These are phyloP conservation scores for Himalopsyche anomala DNA, from an alignment of 2,888 invertebrate genomes.

Conservation along the genomic window DNA sequence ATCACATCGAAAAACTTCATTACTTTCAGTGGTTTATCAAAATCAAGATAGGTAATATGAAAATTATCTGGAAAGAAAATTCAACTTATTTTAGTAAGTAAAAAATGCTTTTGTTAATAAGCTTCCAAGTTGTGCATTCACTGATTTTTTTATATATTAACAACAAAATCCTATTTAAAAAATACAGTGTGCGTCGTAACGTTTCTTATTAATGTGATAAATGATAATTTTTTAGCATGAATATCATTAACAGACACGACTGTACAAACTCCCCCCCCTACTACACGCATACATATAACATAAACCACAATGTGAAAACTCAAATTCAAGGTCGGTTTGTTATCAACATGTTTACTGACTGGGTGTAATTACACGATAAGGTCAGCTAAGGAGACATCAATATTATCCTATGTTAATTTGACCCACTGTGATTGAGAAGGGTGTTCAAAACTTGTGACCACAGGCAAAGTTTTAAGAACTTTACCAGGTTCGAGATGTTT, in stretches of 20 bases:
- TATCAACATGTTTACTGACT: constrained; percentile 18
- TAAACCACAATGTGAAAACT: not conserved
- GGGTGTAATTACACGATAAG: constrained; percentile 4
- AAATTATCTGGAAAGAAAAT: too few species aligned
- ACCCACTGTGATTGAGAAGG: not conserved
- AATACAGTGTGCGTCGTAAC: too few species aligned
- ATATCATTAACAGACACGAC: constrained; percentile 8
- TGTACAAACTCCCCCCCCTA: too few species aligned
- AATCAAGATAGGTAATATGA: too few species aligned
- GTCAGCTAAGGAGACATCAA: not conserved
- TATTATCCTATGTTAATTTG: not conserved
- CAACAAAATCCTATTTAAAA: too few species aligned
- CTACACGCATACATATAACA: not conserved
- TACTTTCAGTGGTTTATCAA: too few species aligned
- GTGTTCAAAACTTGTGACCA: not conserved
- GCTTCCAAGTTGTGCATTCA: too few species aligned
- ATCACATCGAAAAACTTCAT: too few species aligned
- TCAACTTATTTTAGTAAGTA: too few species aligned
- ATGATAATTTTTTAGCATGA: not conserved
- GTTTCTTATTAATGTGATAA: too few species aligned
- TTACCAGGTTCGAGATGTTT: constrained; percentile 70
- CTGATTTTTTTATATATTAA: too few species aligned
- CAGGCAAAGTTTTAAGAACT: not conserved
- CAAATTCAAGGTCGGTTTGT: not conserved
- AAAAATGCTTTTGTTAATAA: too few species aligned